phyloP scores from a whole-genome alignment of 2,797 vertebrate genomes.

The Oryzias dopingdopingensis region DNA sequence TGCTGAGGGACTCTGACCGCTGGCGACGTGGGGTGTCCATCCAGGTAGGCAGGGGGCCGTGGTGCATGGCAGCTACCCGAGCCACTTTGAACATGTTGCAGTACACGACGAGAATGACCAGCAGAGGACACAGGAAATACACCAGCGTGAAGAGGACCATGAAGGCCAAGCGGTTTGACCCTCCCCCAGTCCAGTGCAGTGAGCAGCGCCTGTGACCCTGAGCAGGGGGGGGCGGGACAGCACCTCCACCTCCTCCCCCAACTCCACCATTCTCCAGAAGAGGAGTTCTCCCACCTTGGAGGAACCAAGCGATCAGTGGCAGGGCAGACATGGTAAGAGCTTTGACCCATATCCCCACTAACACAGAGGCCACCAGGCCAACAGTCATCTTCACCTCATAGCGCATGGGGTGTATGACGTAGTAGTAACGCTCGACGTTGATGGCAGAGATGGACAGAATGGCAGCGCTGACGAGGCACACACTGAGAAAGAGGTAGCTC shows the following conservation, averaged over 20 bases:
- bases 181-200: conserved; percentile 88
- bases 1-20: conserved; percentile 92
- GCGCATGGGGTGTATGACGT: conserved; percentile 97
- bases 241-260: conserved; percentile 50
- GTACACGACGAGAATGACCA: conserved; percentile 94
- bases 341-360: conserved; percentile 95
- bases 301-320: conserved; percentile 87
- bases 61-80: conserved; percentile 94
- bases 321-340: conserved; percentile 91
- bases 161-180: conserved; percentile 88
- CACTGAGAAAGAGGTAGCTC: conserved; percentile 93
- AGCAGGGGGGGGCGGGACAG: conserved; percentile 54
- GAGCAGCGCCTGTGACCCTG: conserved; percentile 84
- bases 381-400: conserved; percentile 97
- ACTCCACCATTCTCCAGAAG: conserved; percentile 59
- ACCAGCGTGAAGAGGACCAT: conserved; percentile 90
- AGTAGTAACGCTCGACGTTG: conserved; percentile 97
- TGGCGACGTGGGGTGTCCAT: conserved; percentile 90
- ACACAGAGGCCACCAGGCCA: conserved; percentile 87
- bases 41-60: conserved; percentile 92
- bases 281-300: conserved; percentile 77
- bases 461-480: conserved; percentile 93
- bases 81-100: conserved; percentile 99
- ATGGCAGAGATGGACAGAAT: conserved; percentile 98
- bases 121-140: conserved; percentile 91